A percentile compares a stretch with the other conserved stretches of the same genome.
Evolutionary conservation across 2,113 vertebrate species (phyloP).

Genomic region (Anarrhichthys ocellatus): DNA sequence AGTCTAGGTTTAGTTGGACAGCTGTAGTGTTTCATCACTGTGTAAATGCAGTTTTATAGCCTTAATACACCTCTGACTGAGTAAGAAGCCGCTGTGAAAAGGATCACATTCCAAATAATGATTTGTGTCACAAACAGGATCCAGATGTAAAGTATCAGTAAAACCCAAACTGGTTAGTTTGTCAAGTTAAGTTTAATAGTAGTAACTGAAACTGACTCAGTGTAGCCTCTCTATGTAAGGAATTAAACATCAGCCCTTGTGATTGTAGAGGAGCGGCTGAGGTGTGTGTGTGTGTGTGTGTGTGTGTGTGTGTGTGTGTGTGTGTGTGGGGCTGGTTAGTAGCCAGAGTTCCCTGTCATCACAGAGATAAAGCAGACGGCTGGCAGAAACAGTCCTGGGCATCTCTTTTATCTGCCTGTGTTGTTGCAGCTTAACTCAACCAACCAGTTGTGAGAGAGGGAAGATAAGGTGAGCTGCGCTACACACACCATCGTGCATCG

Average conservation of each 20-base stretch:
- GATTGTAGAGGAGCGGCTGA: background rate
- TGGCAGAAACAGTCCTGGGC: slow-evolving; percentile 41
- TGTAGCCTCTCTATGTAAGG: background rate
- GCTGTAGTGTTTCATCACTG: background rate
- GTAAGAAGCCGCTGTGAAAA: background rate
- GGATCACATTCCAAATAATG: background rate
- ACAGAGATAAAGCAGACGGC: slow-evolving; percentile 52
- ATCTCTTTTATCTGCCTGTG: slow-evolving; percentile 44
- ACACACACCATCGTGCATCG: slow-evolving; percentile 24
- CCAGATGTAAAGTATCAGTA: background rate
- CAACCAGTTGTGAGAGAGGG: slow-evolving; percentile 38
- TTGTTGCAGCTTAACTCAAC: slow-evolving; percentile 52
- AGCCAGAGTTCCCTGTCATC: slow-evolving; percentile 50
- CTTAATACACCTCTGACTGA: background rate
- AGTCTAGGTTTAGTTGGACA: background rate
- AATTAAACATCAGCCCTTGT: background rate
- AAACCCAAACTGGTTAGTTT: background rate
- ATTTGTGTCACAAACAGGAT: background rate
- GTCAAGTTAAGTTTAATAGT: too few species aligned
- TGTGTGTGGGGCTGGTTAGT: slow-evolving; percentile 13
- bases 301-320: background rate
- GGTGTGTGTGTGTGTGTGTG: background rate
- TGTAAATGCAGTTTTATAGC: background rate
- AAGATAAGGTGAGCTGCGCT: slow-evolving; percentile 48
- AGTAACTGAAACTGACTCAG: too few species aligned